Percentiles rank a stretch among this genome's conserved stretches.
These are phyloP conservation scores for Philopotamus ludificatus DNA, from an alignment of 1,140 invertebrate genomes.

Conservation along the genomic window DNA sequence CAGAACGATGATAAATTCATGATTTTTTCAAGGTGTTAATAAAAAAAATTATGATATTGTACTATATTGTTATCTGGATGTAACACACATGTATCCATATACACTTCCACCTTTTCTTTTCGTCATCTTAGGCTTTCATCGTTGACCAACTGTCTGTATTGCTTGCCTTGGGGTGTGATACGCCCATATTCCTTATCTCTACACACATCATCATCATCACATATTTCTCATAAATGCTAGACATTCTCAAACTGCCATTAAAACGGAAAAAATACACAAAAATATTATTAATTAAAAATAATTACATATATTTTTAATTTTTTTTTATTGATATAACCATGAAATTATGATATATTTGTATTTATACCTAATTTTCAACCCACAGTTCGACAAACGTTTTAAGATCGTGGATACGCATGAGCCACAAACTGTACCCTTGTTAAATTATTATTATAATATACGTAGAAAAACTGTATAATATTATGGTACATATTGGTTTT, in stretches of 20 bases:
- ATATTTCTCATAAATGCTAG: constrained; percentile 10
- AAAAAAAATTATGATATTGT: neutral
- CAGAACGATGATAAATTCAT: neutral
- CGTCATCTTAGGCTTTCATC: neutral
- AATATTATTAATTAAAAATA: neutral
- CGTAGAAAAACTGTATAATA: constrained; percentile 32
- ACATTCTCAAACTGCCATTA: constrained; percentile 16
- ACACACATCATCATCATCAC: constrained; percentile 30
- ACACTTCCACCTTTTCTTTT: neutral
- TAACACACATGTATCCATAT: neutral
- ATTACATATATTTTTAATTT: constrained; percentile 1
- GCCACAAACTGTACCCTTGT: constrained; percentile 33
- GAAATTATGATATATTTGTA: neutral
- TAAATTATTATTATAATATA: constrained; percentile 40
- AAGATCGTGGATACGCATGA: constrained; percentile 8
- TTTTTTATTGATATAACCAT: neutral
- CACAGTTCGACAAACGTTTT: neutral
- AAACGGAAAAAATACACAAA: neutral
- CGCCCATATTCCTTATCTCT: constrained; percentile 25
- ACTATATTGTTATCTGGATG: neutral
- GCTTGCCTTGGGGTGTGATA: constrained; percentile 11
- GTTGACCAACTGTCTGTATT: constrained; percentile 3
- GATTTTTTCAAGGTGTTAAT: neutral
- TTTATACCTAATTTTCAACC: neutral
- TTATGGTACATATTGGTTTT: constrained; percentile 40